Evolutionary conservation across 2,113 vertebrate species (phyloP).

Genomic region (Aleadryas rufinucha): DNA sequence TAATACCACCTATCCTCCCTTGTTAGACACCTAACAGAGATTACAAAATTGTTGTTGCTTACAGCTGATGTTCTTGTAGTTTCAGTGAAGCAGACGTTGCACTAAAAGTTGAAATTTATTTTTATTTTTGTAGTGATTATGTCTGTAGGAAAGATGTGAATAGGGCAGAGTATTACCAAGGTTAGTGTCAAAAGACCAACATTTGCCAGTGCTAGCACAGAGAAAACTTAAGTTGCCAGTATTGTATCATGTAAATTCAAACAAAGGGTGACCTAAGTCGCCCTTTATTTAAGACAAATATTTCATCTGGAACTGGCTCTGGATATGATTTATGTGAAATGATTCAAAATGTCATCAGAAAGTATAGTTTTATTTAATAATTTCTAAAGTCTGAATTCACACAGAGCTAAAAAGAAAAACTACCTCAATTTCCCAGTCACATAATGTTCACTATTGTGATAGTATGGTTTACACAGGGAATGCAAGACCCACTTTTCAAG

Average conservation of each 20-base stretch:
- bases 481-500: not conserved
- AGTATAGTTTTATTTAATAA: not conserved
- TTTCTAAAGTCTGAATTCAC: not conserved
- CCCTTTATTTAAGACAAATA: not conserved
- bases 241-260: not conserved
- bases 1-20: not conserved
- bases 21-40: not conserved
- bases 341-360: not conserved
- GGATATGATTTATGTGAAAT: not conserved
- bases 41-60: not conserved
- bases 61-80: not conserved
- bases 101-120: not conserved
- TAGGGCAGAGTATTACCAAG: not conserved
- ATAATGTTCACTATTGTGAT: not conserved
- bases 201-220: not conserved
- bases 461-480: not conserved
- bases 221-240: not conserved
- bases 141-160: not conserved
- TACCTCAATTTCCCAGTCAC: not conserved
- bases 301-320: not conserved
- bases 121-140: not conserved
- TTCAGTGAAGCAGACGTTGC: not conserved
- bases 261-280: not conserved
- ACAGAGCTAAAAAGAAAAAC: not conserved
- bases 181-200: not conserved